Conservation (phyloP, 2,888 invertebrate species). For the Lasioglossum zephyrum region DNA sequence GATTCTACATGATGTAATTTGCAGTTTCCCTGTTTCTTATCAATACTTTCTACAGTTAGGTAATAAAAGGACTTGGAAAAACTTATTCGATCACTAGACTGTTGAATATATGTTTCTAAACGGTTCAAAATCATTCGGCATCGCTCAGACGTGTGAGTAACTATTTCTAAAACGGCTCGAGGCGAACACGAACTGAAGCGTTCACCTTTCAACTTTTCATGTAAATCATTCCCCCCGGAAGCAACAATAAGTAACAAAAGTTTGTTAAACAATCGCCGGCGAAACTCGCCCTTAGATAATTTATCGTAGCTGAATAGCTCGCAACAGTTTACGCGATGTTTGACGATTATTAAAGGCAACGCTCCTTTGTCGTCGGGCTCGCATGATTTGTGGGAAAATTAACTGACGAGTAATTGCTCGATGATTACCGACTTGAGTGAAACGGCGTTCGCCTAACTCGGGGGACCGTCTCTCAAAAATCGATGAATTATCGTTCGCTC, state of each 20-base stretch:
- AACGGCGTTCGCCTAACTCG: conserved; percentile 25
- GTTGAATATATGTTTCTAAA: neutral
- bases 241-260: neutral
- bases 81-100: neutral
- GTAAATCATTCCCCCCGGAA: conserved; percentile 17
- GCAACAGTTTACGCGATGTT: neutral
- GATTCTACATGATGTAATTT: neutral
- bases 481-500: conserved; percentile 48
- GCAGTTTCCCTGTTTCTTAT: neutral
- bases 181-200: neutral
- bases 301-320: conserved; percentile 19
- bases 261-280: conserved; percentile 2
- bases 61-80: neutral
- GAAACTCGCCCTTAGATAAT: neutral
- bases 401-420: conserved; percentile 51
- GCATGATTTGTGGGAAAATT: conserved; percentile 49
- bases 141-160: neutral
- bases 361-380: conserved; percentile 18
- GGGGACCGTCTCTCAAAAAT: neutral
- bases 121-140: neutral
- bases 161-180: neutral
- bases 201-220: neutral
- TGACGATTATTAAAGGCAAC: conserved; percentile 28
- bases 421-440: conserved; percentile 50
- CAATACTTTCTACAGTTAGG: neutral